phyloP scores from a whole-genome alignment of 2,113 vertebrate species.

The Gallinago paraguaiae region DNA sequence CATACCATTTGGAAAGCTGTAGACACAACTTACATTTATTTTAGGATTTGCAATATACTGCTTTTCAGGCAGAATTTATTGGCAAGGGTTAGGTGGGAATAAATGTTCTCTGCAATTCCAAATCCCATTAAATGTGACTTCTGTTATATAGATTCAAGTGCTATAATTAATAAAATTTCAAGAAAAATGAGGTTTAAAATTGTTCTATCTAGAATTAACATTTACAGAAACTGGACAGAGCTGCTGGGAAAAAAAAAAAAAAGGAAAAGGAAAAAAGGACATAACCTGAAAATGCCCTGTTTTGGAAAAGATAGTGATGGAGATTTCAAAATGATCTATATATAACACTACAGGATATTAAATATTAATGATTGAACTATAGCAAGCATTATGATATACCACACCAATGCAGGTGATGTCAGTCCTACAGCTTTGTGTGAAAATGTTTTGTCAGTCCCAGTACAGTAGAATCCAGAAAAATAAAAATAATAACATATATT shows the following conservation, averaged over 20 bases:
- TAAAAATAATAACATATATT: neutral
- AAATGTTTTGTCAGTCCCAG: neutral
- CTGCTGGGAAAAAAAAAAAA: neutral
- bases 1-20: conserved; percentile 36
- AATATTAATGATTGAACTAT: neutral
- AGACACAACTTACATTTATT: conserved; percentile 55
- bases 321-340: neutral
- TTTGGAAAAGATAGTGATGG: neutral
- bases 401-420: neutral
- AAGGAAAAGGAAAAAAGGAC: neutral
- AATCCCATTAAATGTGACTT: conserved; percentile 38
- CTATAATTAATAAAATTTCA: conserved; percentile 47
- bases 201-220: conserved; percentile 3
- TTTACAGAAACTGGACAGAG: neutral
- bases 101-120: conserved; percentile 42
- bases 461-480: neutral
- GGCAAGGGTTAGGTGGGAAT: conserved; percentile 44
- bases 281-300: neutral
- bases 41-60: conserved; percentile 31
- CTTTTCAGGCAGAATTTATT: conserved; percentile 46
- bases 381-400: neutral
- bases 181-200: conserved; percentile 2
- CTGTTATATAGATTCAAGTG: conserved; percentile 23
- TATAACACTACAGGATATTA: neutral
- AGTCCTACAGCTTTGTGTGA: neutral